Evolutionary conservation across 2,113 vertebrate genomes (phyloP).

Genomic region (Festucalex cinctus): DNA sequence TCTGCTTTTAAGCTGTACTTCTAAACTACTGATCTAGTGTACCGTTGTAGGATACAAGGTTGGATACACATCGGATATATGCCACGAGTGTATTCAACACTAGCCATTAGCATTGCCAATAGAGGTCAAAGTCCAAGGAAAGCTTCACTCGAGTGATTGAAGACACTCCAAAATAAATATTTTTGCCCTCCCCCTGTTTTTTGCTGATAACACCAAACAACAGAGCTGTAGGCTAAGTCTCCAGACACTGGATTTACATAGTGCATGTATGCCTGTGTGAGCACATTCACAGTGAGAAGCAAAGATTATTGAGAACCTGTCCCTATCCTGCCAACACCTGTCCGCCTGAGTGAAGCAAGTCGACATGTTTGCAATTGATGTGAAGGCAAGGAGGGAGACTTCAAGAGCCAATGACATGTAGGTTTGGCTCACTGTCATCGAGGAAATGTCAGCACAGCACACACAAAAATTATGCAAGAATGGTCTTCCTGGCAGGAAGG

Average conservation of each 20-base stretch:
- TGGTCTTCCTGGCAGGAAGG: conserved; percentile 23
- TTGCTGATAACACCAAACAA: conserved; percentile 63
- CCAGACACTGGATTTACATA: conserved; percentile 24
- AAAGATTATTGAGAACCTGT: conserved; percentile 52
- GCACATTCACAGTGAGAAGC: conserved; percentile 27
- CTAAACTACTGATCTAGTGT: not conserved
- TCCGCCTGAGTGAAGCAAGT: conserved; percentile 38
- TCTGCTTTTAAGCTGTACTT: too few relatives aligned
- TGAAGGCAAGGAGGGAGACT: conserved; percentile 43
- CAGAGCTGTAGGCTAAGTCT: conserved; percentile 38
- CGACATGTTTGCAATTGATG: conserved; percentile 54
- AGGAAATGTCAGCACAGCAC: conserved; percentile 62
- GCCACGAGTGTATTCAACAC: not conserved
- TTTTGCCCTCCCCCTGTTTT: conserved; percentile 45
- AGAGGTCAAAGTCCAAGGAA: conserved; percentile 15
- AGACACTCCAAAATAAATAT: conserved; percentile 43
- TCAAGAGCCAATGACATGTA: conserved; percentile 58
- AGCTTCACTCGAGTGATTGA: conserved; percentile 33
- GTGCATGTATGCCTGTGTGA: conserved; percentile 14
- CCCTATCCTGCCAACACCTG: conserved; percentile 64
- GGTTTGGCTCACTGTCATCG: conserved; percentile 53
- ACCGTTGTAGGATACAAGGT: not conserved
- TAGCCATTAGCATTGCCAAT: not conserved
- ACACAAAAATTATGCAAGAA: conserved; percentile 16
- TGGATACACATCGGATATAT: not conserved